Conservation (phyloP, 1,140 invertebrate species). For the Babylonia areolata region DNA sequence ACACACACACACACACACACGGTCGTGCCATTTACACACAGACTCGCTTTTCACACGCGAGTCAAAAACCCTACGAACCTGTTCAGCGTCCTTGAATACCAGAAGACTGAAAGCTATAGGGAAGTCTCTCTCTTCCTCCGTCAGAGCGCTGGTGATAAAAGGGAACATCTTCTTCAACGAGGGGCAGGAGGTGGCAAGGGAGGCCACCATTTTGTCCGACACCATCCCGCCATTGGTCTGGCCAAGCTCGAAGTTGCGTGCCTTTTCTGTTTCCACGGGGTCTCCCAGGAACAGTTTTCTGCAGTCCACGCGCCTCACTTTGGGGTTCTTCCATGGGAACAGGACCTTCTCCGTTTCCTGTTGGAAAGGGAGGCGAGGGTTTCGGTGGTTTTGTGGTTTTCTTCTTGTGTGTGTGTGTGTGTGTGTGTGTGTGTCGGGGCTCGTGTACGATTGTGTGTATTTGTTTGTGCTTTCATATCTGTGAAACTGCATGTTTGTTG, state of each 20-base stretch:
- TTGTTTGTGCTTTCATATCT: too few relatives aligned
- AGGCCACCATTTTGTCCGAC: neutral
- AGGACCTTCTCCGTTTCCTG: neutral
- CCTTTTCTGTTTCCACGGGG: neutral
- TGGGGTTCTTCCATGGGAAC: neutral
- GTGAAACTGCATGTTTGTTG: too few relatives aligned
- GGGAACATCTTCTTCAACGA: neutral
- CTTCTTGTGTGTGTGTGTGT: too few relatives aligned
- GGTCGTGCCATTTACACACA: too few relatives aligned
- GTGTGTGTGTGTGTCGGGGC: too few relatives aligned
- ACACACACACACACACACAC: too few relatives aligned
- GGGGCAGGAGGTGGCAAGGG: neutral
- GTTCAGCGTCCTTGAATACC: constrained; percentile 60
- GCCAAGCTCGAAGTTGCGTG: neutral
- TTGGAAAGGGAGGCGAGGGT: too few relatives aligned
- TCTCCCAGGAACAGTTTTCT: neutral
- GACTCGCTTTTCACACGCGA: too few relatives aligned
- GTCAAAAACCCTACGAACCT: constrained; percentile 35
- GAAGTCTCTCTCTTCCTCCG: constrained; percentile 53
- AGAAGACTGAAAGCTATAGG: constrained; percentile 69
- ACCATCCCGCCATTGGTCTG: neutral
- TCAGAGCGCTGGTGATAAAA: constrained; percentile 38
- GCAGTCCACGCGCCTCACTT: constrained; percentile 1
- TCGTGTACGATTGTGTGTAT: too few relatives aligned
- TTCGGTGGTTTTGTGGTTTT: too few relatives aligned